Evolutionary conservation across 2,888 invertebrate species (phyloP), one percentile per base, ranked within the genome.

Genomic region (Tiliacea citrago): DNA sequence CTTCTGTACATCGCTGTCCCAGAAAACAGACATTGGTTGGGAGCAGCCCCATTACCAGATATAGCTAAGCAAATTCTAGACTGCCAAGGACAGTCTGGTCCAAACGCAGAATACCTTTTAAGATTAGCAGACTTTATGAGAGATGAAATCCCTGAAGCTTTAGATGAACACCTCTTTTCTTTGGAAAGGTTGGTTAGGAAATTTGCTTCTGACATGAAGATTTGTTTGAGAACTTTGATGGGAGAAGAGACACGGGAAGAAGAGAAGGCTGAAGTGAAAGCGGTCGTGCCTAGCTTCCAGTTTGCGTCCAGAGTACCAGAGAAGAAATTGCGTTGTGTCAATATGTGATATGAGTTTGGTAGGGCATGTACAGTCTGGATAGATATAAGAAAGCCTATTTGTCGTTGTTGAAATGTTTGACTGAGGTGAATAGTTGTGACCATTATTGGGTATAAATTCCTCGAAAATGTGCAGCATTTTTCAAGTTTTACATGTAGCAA

Each of bases 41-140:
- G 99, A 0, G 97, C 98, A 7, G 98, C 98, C 0, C 97, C 98
- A 0, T 90, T 98, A 10, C 96, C 97, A 51, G 97, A 97, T 35
- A 98, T 99, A 68, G 99, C 99, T 0, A 94, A 97, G 68, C 98
- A 99, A 96, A 99, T 99, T 79, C 96, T 97, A 62, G 97, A 97
- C 85, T 97, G 97, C 85, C 96, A 97, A 21, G 99, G 99, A 0
- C 97, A 98, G 0, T 98, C 98, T 84, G 99, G 99, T 0, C 97
- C 98, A 78, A 99, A 99, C 92, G 98, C 97, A 24, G 99, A 99
- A 93, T 99, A 99, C 94, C 96, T 99, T 9, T 94, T 99, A 80
- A 97, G 97, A 88, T 94, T 99, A 90, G 98, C 98, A 0, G 97
- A 97, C 74, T 98, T 98, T 88, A 98, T 99, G 98, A 97, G 98